phyloP scores from a whole-genome alignment of 2,113 vertebrate species.

The Lophius piscatorius region DNA sequence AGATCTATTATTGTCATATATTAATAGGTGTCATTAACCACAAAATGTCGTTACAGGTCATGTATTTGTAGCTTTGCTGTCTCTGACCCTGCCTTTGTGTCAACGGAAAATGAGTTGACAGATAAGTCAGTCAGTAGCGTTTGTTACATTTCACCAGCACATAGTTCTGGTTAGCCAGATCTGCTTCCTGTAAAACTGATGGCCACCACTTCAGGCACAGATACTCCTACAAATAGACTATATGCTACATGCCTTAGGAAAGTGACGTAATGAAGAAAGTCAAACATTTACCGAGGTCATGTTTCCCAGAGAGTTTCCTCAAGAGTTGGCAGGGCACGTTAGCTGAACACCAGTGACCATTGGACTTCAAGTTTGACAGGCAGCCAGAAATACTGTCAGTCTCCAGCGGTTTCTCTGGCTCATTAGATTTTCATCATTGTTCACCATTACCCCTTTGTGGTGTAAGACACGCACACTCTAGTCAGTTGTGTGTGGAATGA shows the following conservation, averaged over 20 bases:
- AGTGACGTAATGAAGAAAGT: constrained; percentile 21
- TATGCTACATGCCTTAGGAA: constrained; percentile 2
- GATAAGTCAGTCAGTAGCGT: background rate
- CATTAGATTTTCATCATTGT: no score
- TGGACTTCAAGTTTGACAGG: constrained; percentile 34
- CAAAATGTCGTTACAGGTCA: background rate
- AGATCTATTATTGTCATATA: no score
- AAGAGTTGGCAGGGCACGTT: constrained; percentile 8
- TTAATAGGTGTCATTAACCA: no score
- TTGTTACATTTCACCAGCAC: constrained; percentile 5
- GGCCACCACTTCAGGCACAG: constrained; percentile 10
- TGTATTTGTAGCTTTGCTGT: background rate
- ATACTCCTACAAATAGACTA: background rate
- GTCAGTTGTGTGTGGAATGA: background rate
- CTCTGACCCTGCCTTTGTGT: background rate
- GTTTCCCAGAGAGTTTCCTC: constrained; percentile 5
- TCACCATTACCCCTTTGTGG: background rate
- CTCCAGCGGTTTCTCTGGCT: background rate
- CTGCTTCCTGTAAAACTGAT: constrained; percentile 44
- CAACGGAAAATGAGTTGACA: background rate
- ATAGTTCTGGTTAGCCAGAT: constrained; percentile 8
- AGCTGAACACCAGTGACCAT: constrained; percentile 31
- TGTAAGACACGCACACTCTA: background rate
- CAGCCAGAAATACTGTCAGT: constrained; percentile 16
- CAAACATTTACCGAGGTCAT: constrained; percentile 51